Conservation (phyloP, 2,888 invertebrate species). For the Spicauda simplicius region DNA sequence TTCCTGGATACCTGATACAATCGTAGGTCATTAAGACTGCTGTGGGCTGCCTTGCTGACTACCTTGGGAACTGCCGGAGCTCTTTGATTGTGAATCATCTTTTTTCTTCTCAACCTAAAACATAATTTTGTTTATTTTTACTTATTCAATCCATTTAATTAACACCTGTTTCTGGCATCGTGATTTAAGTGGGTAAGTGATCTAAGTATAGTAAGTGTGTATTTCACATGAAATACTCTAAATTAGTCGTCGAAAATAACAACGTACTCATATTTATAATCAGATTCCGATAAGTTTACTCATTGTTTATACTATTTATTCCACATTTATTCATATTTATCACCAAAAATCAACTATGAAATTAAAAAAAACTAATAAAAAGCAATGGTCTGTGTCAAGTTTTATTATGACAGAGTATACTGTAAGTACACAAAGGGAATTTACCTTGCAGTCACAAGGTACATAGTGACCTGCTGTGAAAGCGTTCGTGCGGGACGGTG, state of each 20-base stretch:
- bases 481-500: conserved; percentile 17
- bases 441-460: not conserved
- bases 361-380: not conserved
- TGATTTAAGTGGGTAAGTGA: no score
- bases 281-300: no score
- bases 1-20: not conserved
- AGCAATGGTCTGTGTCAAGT: not conserved
- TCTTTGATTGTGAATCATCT: conserved; percentile 68
- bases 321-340: no score
- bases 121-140: not conserved
- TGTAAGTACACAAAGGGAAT: not conserved
- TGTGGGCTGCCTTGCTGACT: conserved; percentile 67
- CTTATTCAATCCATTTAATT: no score
- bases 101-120: conserved; percentile 75
- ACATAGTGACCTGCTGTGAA: conserved; percentile 4
- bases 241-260: no score
- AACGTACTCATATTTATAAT: no score
- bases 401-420: not conserved
- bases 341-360: not conserved
- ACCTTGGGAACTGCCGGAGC: conserved; percentile 69
- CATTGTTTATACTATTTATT: no score
- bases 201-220: no score
- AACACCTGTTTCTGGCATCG: no score
- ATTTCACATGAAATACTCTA: no score
- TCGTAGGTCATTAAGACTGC: conserved; percentile 52